A percentile compares a stretch with the other conserved stretches of the same genome.
Conservation (phyloP, 30 jellyfish, hydroid and myxozoan species). For the Hydractinia symbiolongicarpus region DNA sequence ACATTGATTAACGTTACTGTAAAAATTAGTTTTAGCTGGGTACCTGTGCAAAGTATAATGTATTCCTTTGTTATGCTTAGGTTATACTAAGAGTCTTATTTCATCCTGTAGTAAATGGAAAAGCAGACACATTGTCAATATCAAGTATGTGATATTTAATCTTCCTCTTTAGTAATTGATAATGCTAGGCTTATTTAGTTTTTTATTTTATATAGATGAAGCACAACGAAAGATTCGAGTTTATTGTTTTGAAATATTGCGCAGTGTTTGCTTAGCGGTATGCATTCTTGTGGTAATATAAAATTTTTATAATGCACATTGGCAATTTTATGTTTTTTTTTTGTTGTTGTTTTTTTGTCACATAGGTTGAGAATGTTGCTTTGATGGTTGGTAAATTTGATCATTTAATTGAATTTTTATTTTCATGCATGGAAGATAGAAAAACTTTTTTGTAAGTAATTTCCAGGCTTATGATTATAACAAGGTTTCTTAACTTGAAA, state of each 20-base stretch:
- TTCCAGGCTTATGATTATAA: neutral
- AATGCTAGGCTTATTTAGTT: neutral
- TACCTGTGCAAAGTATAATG: too few relatives aligned
- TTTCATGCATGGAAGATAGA: slow-evolving; percentile 71
- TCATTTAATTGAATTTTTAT: slow-evolving; percentile 55
- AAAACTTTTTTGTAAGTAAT: slow-evolving; percentile 61
- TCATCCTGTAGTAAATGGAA: slow-evolving; percentile 42
- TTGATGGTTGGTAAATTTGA: slow-evolving; percentile 49
- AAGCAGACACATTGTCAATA: slow-evolving; percentile 28
- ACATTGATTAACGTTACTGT: too few relatives aligned
- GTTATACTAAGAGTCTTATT: slow-evolving; percentile 36
- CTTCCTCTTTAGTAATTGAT: slow-evolving; percentile 27
- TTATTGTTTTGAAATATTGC: slow-evolving; percentile 55
- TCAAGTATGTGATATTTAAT: slow-evolving; percentile 27
- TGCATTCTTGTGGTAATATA: neutral
- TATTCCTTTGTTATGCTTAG: slow-evolving; percentile 11
- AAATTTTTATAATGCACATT: neutral
- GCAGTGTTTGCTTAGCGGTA: slow-evolving; percentile 54
- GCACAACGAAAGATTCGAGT: slow-evolving; percentile 50
- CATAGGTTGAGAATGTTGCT: slow-evolving; percentile 57
- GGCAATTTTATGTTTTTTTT: neutral
- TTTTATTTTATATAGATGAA: slow-evolving; percentile 27
- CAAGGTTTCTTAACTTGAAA: neutral
- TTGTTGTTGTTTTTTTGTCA: neutral
- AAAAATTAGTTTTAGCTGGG: too few relatives aligned